Evolutionary conservation across 2,797 vertebrate genomes (phyloP).

Genomic region (Pantherophis vulpinus): DNA sequence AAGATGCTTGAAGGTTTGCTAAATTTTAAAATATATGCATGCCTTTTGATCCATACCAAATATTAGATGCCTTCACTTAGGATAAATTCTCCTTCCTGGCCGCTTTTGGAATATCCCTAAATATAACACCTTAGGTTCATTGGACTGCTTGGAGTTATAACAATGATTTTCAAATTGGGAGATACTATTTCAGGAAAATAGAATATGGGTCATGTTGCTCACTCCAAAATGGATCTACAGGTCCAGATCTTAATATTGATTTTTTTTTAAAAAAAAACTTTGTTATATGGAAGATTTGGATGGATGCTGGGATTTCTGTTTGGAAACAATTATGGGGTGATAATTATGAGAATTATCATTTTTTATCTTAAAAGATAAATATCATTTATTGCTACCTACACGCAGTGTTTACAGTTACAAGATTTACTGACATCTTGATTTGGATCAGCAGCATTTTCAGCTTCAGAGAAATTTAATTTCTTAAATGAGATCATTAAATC

Average conservation of each 20-base stretch:
- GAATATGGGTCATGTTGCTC: background rate
- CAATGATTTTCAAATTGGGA: background rate
- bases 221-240: background rate
- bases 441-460: background rate
- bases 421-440: background rate
- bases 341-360: background rate
- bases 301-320: background rate
- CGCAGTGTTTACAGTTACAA: background rate
- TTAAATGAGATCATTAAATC: background rate
- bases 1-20: background rate
- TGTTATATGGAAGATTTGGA: background rate
- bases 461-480: background rate
- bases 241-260: background rate
- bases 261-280: background rate
- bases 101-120: background rate
- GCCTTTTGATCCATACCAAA: background rate
- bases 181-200: background rate
- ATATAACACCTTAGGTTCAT: background rate
- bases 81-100: background rate
- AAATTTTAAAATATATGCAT: background rate
- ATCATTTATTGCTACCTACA: background rate
- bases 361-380: background rate
- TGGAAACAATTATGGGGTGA: background rate
- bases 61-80: background rate
- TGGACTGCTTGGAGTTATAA: background rate